Conservation (phyloP, 2,113 vertebrate species). For the Hucho hucho region DNA sequence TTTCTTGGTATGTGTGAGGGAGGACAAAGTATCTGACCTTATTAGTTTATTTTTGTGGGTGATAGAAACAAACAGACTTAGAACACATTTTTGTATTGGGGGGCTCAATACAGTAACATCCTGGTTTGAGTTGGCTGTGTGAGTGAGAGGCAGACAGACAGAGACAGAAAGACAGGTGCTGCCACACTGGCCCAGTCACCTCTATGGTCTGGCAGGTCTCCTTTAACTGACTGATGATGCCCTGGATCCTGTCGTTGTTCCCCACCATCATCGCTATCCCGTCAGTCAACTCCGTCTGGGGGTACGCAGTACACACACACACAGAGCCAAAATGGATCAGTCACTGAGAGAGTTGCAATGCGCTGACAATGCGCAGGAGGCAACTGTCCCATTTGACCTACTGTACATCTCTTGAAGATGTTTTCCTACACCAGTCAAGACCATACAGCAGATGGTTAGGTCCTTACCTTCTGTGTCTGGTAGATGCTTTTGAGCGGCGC, state of each 20-base stretch:
- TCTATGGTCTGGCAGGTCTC: slow-evolving; percentile 89
- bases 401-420: not conserved
- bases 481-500: slow-evolving; percentile 87
- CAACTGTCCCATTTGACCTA: not conserved
- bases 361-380: not conserved
- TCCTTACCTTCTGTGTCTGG: slow-evolving; percentile 88
- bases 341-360: not conserved
- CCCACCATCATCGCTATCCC: slow-evolving; percentile 91
- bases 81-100: too few relatives aligned
- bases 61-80: too few relatives aligned
- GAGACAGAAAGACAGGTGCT: slow-evolving; percentile 6
- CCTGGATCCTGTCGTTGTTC: slow-evolving; percentile 90
- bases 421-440: too few relatives aligned
- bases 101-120: slow-evolving; percentile 10
- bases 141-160: slow-evolving; percentile 30
- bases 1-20: too few relatives aligned
- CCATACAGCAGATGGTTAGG: not conserved
- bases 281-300: slow-evolving; percentile 88
- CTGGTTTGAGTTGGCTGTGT: slow-evolving; percentile 24
- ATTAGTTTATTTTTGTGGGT: too few relatives aligned
- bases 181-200: slow-evolving; percentile 74
- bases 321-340: not conserved
- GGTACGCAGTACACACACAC: not conserved
- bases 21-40: too few relatives aligned
- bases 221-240: slow-evolving; percentile 89